Conservation (phyloP, 2,113 vertebrate genomes). For the Psittacara wagleri region DNA sequence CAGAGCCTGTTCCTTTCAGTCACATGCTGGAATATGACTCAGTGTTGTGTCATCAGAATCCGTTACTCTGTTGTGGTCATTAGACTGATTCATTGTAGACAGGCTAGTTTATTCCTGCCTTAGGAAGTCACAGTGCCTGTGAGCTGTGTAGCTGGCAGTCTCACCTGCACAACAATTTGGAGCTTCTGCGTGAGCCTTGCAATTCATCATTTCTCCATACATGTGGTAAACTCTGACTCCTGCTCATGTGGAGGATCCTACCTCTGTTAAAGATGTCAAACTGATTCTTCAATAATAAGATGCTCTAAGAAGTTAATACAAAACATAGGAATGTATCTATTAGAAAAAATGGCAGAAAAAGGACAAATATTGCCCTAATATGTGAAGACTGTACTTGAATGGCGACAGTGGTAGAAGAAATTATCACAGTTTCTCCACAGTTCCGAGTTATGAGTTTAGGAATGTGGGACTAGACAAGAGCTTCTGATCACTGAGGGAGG, state of each 20-base stretch:
- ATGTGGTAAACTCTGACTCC: neutral
- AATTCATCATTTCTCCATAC: neutral
- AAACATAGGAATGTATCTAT: neutral
- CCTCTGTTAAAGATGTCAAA: neutral
- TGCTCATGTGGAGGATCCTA: neutral
- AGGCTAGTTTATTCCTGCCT: neutral
- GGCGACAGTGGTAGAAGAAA: neutral
- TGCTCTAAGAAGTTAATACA: neutral
- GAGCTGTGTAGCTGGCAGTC: neutral
- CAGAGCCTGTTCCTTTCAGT: neutral
- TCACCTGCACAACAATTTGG: neutral
- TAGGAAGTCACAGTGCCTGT: neutral
- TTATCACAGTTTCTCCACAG: neutral
- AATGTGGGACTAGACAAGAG: neutral
- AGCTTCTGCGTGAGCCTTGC: neutral
- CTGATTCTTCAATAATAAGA: neutral
- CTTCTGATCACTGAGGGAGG: neutral
- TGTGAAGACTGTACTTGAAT: neutral
- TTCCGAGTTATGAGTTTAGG: neutral
- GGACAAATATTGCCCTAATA: neutral
- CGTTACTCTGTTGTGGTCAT: neutral
- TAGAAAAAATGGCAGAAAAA: neutral
- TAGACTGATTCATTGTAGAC: conserved; percentile 28
- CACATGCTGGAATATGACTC: conserved; percentile 26
- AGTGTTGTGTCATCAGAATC: conserved; percentile 24